These are phyloP conservation scores for Phymorhynchus buccinoides DNA, from an alignment of 1,140 invertebrate genomes.

Conservation along the genomic window DNA sequence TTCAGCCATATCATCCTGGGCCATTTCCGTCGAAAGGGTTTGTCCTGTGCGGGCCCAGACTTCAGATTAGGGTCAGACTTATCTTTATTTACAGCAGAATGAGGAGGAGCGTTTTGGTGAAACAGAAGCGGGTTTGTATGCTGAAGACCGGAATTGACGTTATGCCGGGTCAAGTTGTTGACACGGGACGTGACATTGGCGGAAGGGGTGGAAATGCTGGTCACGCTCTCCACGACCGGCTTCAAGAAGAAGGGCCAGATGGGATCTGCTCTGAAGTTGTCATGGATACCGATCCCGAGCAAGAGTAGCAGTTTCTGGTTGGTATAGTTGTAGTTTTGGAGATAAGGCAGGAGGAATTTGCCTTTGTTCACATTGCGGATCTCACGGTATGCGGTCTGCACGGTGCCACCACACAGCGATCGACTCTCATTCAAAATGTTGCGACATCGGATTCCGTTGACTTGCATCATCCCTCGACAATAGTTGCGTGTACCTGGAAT, in stretches of 20 bases:
- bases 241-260: background rate
- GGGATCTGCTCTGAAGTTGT: background rate
- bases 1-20: slow-evolving; percentile 37
- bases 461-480: slow-evolving; percentile 27
- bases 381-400: slow-evolving; percentile 9
- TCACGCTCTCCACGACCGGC: slow-evolving; percentile 2
- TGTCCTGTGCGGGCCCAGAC: too few species aligned
- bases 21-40: background rate
- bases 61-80: too few species aligned
- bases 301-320: background rate
- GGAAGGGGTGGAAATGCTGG: background rate
- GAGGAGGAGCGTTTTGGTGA: background rate
- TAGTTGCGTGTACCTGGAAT: background rate
- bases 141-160: background rate
- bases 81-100: background rate
- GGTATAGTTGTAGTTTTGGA: background rate
- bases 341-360: background rate
- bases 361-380: background rate
- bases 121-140: background rate
- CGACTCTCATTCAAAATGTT: slow-evolving; percentile 14
- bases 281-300: slow-evolving; percentile 26
- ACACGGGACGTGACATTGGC: background rate
- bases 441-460: slow-evolving; percentile 27
- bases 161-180: background rate
- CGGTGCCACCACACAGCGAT: slow-evolving; percentile 5